These are phyloP conservation scores for Cephalopterus ornatus DNA, from an alignment of 2,113 vertebrate genomes.

Conservation along the genomic window DNA sequence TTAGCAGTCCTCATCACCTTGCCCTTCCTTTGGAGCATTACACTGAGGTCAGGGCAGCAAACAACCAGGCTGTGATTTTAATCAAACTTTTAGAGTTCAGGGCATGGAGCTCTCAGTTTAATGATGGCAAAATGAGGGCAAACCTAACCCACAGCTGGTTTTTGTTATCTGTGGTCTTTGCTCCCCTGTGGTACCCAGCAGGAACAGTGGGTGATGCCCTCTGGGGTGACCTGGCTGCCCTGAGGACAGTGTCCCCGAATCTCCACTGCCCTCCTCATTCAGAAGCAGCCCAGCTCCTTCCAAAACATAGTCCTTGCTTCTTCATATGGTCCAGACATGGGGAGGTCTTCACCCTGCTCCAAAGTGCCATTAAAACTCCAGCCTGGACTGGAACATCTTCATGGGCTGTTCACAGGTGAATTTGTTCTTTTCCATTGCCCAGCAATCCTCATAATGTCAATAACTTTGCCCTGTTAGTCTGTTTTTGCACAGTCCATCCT, in stretches of 20 bases:
- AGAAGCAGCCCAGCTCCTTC: neutral
- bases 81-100: neutral
- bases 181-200: accelerated
- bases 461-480: neutral
- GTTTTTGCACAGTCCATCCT: neutral
- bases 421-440: neutral
- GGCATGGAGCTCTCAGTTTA: neutral
- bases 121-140: neutral
- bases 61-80: neutral
- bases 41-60: neutral
- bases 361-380: neutral
- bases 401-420: neutral
- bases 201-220: neutral
- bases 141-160: neutral
- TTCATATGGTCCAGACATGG: accelerated
- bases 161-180: neutral
- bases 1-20: neutral
- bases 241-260: neutral
- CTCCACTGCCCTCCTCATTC: neutral
- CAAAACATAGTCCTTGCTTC: neutral
- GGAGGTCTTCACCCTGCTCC: neutral
- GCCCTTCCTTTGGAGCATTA: neutral
- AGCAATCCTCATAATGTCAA: neutral
- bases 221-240: neutral
- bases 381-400: neutral